These are phyloP conservation scores for Micronycteris hirsuta DNA, from an alignment of 2,113 vertebrate genomes.

Conservation along the genomic window DNA sequence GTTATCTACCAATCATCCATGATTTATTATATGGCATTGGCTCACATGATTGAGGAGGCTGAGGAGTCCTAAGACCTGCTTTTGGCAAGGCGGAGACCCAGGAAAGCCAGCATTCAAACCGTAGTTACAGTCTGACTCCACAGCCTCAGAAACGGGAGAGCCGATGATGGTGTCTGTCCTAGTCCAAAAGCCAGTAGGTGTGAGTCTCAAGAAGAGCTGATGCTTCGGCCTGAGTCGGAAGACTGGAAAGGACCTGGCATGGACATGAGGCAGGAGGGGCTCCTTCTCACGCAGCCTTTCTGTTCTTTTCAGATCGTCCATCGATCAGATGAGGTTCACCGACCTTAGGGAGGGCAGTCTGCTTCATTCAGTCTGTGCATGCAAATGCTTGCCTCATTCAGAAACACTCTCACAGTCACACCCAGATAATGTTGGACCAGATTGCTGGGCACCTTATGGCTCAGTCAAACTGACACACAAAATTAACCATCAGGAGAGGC, in stretches of 20 bases:
- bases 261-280: background rate
- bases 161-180: background rate
- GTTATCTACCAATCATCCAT: background rate
- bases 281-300: background rate
- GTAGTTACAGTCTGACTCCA: background rate
- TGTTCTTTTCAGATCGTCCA: background rate
- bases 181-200: background rate
- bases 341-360: background rate
- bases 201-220: background rate
- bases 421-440: background rate
- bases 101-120: background rate
- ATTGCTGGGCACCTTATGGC: background rate
- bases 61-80: background rate
- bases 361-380: background rate
- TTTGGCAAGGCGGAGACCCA: background rate
- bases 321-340: background rate
- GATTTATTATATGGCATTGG: background rate
- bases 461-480: background rate
- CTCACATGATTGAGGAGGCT: background rate
- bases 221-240: background rate
- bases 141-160: background rate
- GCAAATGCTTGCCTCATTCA: background rate
- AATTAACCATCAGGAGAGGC: background rate
- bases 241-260: background rate
- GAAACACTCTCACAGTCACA: background rate